Conservation (phyloP, 2,888 invertebrate species). For the Ypsolopha sequella region DNA sequence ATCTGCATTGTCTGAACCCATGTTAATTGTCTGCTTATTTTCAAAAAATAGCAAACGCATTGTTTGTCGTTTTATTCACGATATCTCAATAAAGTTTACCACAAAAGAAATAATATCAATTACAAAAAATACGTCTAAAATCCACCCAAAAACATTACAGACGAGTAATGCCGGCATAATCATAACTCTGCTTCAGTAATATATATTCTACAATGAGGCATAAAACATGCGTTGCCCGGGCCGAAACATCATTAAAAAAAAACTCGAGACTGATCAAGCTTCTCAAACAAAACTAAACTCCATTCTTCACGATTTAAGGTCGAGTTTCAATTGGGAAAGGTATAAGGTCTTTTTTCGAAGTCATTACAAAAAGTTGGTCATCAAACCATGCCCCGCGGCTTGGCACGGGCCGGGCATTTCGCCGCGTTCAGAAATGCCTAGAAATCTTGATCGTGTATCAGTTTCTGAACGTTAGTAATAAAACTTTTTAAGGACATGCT, state of each 20-base stretch:
- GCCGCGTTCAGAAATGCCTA: slow-evolving; percentile 23
- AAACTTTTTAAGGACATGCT: not conserved
- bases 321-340: not conserved
- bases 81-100: not conserved
- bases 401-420: slow-evolving; percentile 39
- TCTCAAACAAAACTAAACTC: not conserved
- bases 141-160: slow-evolving; percentile 1
- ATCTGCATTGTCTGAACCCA: too few species aligned
- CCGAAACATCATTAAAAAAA: slow-evolving; percentile 19
- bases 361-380: slow-evolving; percentile 7
- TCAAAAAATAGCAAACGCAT: too few species aligned
- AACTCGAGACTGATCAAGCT: slow-evolving; percentile 17
- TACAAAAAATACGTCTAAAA: not conserved
- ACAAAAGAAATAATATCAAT: not conserved
- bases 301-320: not conserved
- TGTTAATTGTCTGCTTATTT: too few species aligned
- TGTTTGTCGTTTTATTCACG: too few species aligned
- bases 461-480: slow-evolving; percentile 20
- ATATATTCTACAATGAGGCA: slow-evolving; percentile 30
- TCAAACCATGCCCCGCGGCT: slow-evolving; percentile 30
- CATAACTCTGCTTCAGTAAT: slow-evolving; percentile 1
- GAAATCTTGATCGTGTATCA: slow-evolving; percentile 34
- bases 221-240: slow-evolving; percentile 24
- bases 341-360: not conserved
- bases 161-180: slow-evolving; percentile 4